phyloP scores from a whole-genome alignment of 2,113 vertebrate species.

The Platycercus adscitus region DNA sequence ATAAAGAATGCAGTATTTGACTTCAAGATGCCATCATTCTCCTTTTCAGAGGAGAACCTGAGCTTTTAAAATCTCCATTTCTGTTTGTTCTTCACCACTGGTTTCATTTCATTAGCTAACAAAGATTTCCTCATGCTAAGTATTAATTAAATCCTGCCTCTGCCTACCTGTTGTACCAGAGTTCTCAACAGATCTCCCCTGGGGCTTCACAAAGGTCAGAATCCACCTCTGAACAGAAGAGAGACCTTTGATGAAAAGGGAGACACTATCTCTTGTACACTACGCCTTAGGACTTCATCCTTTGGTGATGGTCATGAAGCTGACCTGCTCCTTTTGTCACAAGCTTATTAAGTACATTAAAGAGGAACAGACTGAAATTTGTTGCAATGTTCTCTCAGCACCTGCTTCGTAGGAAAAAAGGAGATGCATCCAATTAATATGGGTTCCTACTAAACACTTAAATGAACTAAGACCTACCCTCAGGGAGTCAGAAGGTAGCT shows the following conservation, averaged over 20 bases:
- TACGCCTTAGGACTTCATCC: not conserved
- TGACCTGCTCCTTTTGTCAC: not conserved
- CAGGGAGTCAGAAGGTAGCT: not conserved
- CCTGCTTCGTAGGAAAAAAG: not conserved
- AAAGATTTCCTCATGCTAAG: not conserved
- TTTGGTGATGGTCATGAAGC: not conserved
- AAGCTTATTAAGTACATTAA: not conserved
- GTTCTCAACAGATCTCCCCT: not conserved
- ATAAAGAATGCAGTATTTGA: accelerated
- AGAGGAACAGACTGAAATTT: not conserved
- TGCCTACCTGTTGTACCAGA: not conserved
- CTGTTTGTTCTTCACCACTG: not conserved
- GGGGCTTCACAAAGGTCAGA: not conserved
- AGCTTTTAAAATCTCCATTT: not conserved
- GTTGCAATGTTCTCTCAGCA: not conserved
- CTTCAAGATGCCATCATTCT: not conserved
- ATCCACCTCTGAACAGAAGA: not conserved
- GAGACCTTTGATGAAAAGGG: not conserved
- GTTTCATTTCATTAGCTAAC: not conserved
- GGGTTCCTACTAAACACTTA: not conserved
- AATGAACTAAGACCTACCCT: not conserved
- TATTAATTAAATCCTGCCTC: not conserved
- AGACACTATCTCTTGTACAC: not conserved
- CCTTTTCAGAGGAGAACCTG: not conserved
- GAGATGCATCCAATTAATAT: not conserved